Evolutionary conservation across 2,797 vertebrate genomes (phyloP), one percentile per base, ranked within the genome.

Genomic region (Mareca penelope): DNA sequence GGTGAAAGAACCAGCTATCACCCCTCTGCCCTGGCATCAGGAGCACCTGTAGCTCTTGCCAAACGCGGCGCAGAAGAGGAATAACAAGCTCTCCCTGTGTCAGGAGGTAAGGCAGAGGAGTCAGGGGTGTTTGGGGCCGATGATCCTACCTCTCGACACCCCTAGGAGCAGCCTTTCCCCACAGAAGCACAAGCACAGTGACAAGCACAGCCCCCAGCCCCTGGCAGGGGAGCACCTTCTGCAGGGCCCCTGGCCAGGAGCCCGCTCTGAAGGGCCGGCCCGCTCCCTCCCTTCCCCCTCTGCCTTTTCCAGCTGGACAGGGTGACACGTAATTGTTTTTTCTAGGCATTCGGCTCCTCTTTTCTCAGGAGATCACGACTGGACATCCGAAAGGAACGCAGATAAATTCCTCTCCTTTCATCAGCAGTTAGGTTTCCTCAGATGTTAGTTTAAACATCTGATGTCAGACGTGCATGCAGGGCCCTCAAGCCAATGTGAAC

Each of bases 351-450:
- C 31, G 52, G 84, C 52, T 82, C 40, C 33, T 39, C 46, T 60
- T 42, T 42, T 73, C 63, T 90, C 77, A 60, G 22, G 56, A 73
- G 56, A 9, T 76, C 93, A 82, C 39, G 88, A 80, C 48, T 72
- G 88, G 88, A 80, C 55, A 37, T 73, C 56, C 86, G 53, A 60
- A 90, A 94, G 55, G 80, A 88, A 81, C 68, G 64, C 63, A 90
- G 70, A 89, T 75, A 68, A 80, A 78, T 57, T 81, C 48, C 23
- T 24, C 29, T 73, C 24, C 65, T 70, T 85, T 52, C 60, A 85
- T 60, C 69, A 85, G 71, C 83, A 81, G 50, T 52, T 52, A 52
- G 50, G 15, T 52, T 52, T 52, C 50, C 26, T 52, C 50, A 52
- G 26, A 52, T 9, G 50, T 28, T 28, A 13, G 33, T 55, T 85